A percentile compares a stretch with the other conserved stretches of the same genome.
Conservation (phyloP, 2,113 vertebrate genomes). For the Eolophus roseicapilla region DNA sequence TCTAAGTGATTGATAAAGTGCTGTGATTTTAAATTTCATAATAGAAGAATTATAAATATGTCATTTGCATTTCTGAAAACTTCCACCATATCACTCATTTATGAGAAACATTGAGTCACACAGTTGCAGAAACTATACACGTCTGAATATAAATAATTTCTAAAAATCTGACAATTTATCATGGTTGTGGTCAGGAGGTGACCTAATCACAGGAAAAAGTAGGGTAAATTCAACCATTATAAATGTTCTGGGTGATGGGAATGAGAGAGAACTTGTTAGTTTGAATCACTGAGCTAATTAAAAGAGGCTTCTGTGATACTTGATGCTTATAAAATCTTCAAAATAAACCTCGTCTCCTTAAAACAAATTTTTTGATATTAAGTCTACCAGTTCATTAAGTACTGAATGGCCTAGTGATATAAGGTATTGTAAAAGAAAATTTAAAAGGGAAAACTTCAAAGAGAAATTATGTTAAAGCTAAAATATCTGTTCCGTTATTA, state of each 20-base stretch:
- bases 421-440: neutral
- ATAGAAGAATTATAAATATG: neutral
- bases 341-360: neutral
- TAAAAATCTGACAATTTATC: neutral
- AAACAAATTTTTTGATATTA: neutral
- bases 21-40: neutral
- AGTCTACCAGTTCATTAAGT: neutral
- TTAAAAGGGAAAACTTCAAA: constrained; percentile 32
- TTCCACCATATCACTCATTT: neutral
- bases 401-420: neutral
- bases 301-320: neutral
- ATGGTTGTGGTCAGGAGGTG: neutral
- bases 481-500: constrained; percentile 34
- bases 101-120: neutral
- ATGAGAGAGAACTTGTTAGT: neutral
- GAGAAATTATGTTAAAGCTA: constrained; percentile 27
- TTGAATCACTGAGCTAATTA: neutral
- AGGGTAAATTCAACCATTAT: neutral
- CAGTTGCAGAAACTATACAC: neutral
- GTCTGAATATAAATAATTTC: neutral
- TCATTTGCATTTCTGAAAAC: neutral
- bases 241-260: neutral
- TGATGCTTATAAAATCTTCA: neutral
- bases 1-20: neutral
- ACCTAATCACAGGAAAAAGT: neutral